Conservation (phyloP, 2,797 vertebrate species). For the Sebastes minor region DNA sequence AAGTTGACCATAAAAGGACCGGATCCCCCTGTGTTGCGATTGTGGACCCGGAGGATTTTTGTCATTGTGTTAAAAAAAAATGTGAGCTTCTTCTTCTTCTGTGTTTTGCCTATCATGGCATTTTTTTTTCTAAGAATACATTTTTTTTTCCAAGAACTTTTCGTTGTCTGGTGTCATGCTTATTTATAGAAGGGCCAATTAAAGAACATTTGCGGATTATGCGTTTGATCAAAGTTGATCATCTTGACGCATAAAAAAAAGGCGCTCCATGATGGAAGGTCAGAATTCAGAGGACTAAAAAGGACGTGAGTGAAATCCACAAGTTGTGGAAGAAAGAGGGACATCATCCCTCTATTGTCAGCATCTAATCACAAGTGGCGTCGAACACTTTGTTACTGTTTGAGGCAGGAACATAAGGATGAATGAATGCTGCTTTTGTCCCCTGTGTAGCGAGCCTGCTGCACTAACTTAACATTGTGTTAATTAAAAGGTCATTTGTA, state of each 20-base stretch:
- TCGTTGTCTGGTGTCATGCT: constrained; percentile 62
- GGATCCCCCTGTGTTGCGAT: constrained; percentile 44
- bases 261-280: constrained; percentile 65
- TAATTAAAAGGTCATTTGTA: constrained; percentile 88
- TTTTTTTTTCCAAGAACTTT: constrained; percentile 63
- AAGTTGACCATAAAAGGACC: constrained; percentile 46
- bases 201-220: constrained; percentile 65
- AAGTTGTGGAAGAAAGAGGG: constrained; percentile 81
- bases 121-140: constrained; percentile 76
- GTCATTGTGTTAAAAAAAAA: constrained; percentile 62
- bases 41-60: constrained; percentile 33
- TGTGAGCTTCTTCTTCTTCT: constrained; percentile 68
- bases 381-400: constrained; percentile 84
- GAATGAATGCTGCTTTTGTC: constrained; percentile 85
- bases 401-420: constrained; percentile 74
- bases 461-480: constrained; percentile 86
- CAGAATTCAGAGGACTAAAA: constrained; percentile 69
- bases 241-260: constrained; percentile 56
- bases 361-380: constrained; percentile 85
- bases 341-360: constrained; percentile 78
- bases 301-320: constrained; percentile 83
- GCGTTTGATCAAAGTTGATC: constrained; percentile 77
- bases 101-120: constrained; percentile 73
- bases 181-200: constrained; percentile 69
- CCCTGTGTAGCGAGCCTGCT: constrained; percentile 72